These are phyloP conservation scores for Metopolophium dirhodum DNA, from an alignment of 1,140 invertebrate genomes.

Conservation along the genomic window DNA sequence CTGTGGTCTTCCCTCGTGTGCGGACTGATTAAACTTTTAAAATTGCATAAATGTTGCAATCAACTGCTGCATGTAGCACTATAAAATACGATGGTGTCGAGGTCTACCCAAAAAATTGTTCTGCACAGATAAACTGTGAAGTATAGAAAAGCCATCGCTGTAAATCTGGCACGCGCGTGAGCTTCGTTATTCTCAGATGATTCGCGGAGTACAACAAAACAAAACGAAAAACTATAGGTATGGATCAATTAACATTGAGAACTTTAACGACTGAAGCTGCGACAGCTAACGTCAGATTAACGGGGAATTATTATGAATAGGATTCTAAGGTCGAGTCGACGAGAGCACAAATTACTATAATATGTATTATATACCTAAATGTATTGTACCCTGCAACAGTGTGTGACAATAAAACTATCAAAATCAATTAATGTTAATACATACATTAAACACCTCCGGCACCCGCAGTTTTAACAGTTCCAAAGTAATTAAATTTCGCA, in stretches of 20 bases:
- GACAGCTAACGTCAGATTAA: not conserved
- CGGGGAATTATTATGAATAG: not conserved
- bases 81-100: too few species aligned
- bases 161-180: too few species aligned
- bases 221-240: not conserved
- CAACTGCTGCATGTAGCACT: too few species aligned
- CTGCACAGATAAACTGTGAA: too few species aligned
- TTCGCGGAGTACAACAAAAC: not conserved
- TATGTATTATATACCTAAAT: too few species aligned
- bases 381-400: not conserved
- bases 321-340: not conserved
- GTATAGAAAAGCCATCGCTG: too few species aligned
- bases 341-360: not conserved
- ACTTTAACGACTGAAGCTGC: not conserved
- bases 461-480: slow-evolving; percentile 5
- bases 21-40: too few species aligned
- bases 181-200: not conserved
- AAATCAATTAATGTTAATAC: not conserved
- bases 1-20: too few species aligned
- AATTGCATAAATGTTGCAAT: too few species aligned
- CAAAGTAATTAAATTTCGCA: not conserved
- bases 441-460: not conserved
- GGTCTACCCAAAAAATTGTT: too few species aligned
- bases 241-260: not conserved
- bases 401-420: not conserved